A percentile compares a stretch with the other conserved stretches of the same genome.
Conservation (phyloP, 2,113 vertebrate genomes). For the Poecilia latipinna region DNA sequence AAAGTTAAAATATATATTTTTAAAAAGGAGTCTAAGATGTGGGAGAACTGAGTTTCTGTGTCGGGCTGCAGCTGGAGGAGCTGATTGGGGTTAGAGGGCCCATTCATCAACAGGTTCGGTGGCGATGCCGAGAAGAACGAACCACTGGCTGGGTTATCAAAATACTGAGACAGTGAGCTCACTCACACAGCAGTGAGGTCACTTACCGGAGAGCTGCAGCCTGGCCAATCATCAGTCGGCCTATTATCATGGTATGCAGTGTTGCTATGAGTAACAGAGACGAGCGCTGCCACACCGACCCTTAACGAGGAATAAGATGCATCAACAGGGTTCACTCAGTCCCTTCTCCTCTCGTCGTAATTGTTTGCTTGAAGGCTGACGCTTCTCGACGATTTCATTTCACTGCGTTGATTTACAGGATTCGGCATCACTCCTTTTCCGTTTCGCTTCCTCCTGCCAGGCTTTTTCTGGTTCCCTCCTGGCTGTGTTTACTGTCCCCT, state of each 20-base stretch:
- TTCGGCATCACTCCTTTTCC: constrained; percentile 28
- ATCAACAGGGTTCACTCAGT: constrained; percentile 32
- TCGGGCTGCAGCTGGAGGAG: constrained; percentile 7
- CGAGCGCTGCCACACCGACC: constrained; percentile 56
- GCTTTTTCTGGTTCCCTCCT: constrained; percentile 4
- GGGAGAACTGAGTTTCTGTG: neutral
- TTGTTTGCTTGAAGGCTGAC: neutral
- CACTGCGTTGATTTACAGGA: constrained; percentile 10
- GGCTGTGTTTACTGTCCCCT: constrained; percentile 65
- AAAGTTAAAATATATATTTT: constrained; percentile 12
- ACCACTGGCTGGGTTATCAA: constrained; percentile 63
- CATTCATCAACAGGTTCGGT: constrained; percentile 48
- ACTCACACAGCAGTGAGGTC: constrained; percentile 72
- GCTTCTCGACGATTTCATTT: neutral
- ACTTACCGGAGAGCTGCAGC: constrained; percentile 68
- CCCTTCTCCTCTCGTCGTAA: neutral
- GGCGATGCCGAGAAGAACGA: constrained; percentile 33
- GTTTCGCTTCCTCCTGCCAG: neutral
- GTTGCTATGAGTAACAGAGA: constrained; percentile 80
- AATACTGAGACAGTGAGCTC: constrained; percentile 77
- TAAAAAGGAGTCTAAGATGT: neutral
- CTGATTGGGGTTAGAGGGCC: constrained; percentile 9
- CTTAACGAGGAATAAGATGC: constrained; percentile 65
- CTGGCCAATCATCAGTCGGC: constrained; percentile 75
- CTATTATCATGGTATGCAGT: constrained; percentile 75